A percentile compares a stretch with the other conserved stretches of the same genome.
phyloP scores from a whole-genome alignment of 2,113 vertebrate genomes.

The Ceyx margarethae region DNA sequence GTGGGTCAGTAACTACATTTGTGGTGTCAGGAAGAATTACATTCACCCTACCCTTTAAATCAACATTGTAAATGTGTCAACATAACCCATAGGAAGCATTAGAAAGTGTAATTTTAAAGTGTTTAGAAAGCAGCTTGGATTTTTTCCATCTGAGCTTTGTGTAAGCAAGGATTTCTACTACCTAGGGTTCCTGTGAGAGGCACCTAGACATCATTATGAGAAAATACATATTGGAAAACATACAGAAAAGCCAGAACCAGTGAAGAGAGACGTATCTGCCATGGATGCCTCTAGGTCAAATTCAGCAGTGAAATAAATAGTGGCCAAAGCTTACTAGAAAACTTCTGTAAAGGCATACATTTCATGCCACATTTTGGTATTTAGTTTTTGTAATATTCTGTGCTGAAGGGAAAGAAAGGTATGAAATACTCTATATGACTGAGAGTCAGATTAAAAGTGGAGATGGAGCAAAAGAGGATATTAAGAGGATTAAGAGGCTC shows the following conservation, averaged over 20 bases:
- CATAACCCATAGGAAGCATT: constrained; percentile 30
- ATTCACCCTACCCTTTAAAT: constrained; percentile 19
- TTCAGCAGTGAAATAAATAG: not conserved
- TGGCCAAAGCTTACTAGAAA: not conserved
- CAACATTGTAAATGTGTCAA: constrained; percentile 57
- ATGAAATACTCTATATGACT: not conserved
- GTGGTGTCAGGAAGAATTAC: constrained; percentile 2
- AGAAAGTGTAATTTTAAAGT: constrained; percentile 49
- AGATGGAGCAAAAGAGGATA: not conserved
- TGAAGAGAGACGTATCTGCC: not conserved
- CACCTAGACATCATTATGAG: not conserved
- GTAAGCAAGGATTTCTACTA: constrained; percentile 22
- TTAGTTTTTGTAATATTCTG: not conserved
- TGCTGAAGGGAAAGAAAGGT: not conserved
- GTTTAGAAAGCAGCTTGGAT: constrained; percentile 39
- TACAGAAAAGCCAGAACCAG: not conserved
- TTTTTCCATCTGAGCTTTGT: constrained; percentile 43
- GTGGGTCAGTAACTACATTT: not conserved
- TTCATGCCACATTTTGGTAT: not conserved
- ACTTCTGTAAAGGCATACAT: not conserved
- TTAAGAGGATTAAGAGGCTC: not conserved
- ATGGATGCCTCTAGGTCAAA: not conserved
- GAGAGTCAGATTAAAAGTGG: not conserved
- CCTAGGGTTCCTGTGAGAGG: not conserved
- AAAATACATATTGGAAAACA: not conserved